Evolutionary conservation across 1,140 invertebrate genomes (phyloP), one percentile per base, ranked within the genome.

Genomic region (Diachasmimorpha longicaudata): DNA sequence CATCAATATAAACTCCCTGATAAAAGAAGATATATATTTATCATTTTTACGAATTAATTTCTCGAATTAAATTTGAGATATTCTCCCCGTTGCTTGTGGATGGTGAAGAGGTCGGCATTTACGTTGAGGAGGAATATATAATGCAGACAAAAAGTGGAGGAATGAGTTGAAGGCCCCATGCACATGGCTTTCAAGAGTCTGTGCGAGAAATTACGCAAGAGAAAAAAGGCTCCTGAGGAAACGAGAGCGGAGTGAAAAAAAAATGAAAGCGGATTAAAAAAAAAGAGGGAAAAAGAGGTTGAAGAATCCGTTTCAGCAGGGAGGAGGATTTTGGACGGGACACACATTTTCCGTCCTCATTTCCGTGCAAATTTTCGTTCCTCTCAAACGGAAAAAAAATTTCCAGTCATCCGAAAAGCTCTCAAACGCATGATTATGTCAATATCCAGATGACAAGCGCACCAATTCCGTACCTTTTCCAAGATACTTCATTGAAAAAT

Each of bases 351-450:
- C 55, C 31, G 10, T 42, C 21, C 74, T 75, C 74, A 42, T 75
- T 75, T 75, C 74, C 31, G 74, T 75, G 74, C 74, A 75, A 75
- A 75, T 75, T 75, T 75, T 14, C 4, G 8, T 25, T 6, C 44
- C 44, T 31, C 68, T 44, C 42, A 55, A 42, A 52, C 13, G 44
- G 39, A 14, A 19, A n/a, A n/a, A 63, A 75, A 75, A 70, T 55
- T 55, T 39, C 31, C 70, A 75, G 67, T 70, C 74, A 42, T 31
- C 68, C 10, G n/a, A 75, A 70, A 75, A 70, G 25, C 67, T 75
- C 67, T 48, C 69, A 52, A 70, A 48, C 31, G 48, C 52, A 11
- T 39, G 23, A 48, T 58, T 55, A 9, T n/a, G n/a, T 70, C 44
- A 37, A 70, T 36, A 48, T 70, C n/a, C 16, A 42, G 39, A 9